Conservation (phyloP, 2,888 invertebrate species). For the Alviniconcha strummeri region DNA sequence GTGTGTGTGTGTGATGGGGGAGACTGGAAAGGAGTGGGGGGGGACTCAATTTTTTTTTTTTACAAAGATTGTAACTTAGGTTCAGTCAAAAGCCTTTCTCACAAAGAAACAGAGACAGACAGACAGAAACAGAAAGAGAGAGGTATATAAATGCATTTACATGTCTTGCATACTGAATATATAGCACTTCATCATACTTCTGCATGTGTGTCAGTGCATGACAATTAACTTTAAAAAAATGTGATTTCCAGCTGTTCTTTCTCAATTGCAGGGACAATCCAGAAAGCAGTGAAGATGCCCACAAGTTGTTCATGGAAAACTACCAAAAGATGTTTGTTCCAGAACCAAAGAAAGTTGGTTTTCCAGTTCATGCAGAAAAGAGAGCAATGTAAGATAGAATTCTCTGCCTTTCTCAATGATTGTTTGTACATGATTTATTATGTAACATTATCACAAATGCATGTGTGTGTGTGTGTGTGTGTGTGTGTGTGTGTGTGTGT, state of each 20-base stretch:
- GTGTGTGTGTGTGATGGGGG: no score
- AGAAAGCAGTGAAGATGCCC: conserved; percentile 58
- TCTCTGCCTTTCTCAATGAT: no score
- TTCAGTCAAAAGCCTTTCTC: no score
- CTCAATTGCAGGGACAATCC: conserved; percentile 42
- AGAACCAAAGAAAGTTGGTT: conserved; percentile 59
- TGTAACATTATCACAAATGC: neutral
- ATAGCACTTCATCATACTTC: no score
- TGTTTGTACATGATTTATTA: no score
- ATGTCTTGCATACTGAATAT: no score
- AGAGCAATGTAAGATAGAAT: conserved; percentile 45
- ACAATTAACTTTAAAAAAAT: neutral
- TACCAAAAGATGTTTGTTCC: conserved; percentile 66
- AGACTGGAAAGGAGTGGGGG: no score
- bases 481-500: conserved; percentile 13
- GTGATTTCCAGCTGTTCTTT: neutral
- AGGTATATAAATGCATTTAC: no score
- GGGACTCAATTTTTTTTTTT: no score
- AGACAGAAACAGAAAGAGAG: no score
- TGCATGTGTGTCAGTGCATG: neutral
- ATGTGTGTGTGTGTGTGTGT: conserved; percentile 9
- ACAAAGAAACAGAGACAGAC: neutral
- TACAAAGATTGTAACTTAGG: no score
- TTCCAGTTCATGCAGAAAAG: conserved; percentile 58
- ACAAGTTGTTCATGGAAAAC: conserved; percentile 63